Conservation (phyloP, 2,888 invertebrate species). For the Polyommatus icarus region DNA sequence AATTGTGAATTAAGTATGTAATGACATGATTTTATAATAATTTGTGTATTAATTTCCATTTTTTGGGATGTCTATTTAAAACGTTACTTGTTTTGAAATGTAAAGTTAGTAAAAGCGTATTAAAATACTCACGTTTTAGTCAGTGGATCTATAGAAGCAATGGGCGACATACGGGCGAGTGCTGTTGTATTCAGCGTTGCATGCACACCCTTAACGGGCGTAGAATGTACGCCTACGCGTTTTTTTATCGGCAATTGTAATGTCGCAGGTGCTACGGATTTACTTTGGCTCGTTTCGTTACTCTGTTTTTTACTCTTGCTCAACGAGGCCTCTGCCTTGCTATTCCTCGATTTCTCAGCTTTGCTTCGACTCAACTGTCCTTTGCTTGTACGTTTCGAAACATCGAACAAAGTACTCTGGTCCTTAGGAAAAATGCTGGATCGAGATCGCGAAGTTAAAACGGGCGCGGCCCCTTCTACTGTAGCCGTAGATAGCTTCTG, state of each 20-base stretch:
- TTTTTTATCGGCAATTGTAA: constrained; percentile 59
- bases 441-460: constrained; percentile 47
- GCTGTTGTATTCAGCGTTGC: constrained; percentile 50
- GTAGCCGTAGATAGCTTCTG: constrained; percentile 55
- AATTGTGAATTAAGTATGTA: no score
- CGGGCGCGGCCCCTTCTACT: constrained; percentile 50
- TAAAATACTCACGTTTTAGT: constrained; percentile 33
- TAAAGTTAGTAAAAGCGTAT: neutral
- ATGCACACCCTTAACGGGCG: constrained; percentile 57
- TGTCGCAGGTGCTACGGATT: neutral
- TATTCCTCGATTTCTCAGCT: neutral
- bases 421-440: constrained; percentile 40
- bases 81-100: neutral
- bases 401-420: constrained; percentile 47
- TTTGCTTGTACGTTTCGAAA: neutral
- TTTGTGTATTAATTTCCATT: no score
- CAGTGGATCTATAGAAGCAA: constrained; percentile 44
- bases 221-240: constrained; percentile 60
- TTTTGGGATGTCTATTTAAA: no score
- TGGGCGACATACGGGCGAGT: constrained; percentile 62
- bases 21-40: no score
- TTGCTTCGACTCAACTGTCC: neutral
- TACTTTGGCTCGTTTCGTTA: neutral
- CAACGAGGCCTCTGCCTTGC: neutral
- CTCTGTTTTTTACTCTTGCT: neutral